Evolutionary conservation across 2,888 invertebrate genomes (phyloP).

Genomic region (Chymomyza amoena): DNA sequence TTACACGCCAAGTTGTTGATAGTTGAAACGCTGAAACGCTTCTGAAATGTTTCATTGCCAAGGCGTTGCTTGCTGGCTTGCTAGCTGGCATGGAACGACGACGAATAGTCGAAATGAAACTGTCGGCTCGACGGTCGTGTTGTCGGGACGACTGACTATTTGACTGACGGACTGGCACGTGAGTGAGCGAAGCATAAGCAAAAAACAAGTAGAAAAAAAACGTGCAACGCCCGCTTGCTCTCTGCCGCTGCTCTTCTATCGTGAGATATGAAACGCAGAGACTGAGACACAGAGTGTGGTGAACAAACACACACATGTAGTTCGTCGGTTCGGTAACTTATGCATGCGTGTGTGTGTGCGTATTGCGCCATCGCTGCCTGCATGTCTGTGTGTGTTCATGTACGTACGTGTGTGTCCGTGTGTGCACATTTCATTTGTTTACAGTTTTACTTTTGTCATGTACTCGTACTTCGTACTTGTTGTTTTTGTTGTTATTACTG

Average conservation of each 20-base stretch:
- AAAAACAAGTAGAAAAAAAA: neutral
- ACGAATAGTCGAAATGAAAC: constrained; percentile 34
- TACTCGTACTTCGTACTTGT: neutral
- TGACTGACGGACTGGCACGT: constrained; percentile 12
- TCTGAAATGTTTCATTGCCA: constrained; percentile 54
- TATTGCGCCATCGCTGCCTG: constrained; percentile 35
- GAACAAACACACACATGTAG: constrained; percentile 41
- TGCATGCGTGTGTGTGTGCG: neutral
- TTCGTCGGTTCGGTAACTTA: neutral
- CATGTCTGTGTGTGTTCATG: constrained; percentile 16
- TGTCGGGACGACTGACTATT: neutral
- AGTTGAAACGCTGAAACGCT: constrained; percentile 16
- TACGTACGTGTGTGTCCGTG: constrained; percentile 20
- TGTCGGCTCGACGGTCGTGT: neutral
- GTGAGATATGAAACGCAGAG: constrained; percentile 18
- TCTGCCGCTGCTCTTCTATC: neutral
- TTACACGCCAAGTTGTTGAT: constrained; percentile 27
- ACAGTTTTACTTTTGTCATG: constrained; percentile 52
- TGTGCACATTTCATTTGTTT: constrained; percentile 61
- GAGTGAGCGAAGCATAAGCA: constrained; percentile 16
- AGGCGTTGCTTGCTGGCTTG: constrained; percentile 35
- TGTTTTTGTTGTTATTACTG: neutral
- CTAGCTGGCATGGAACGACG: constrained; percentile 32
- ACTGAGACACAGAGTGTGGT: constrained; percentile 41
- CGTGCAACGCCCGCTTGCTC: neutral